Evolutionary conservation across 1,140 invertebrate species (phyloP).

Genomic region (Drosophila nebulosa): DNA sequence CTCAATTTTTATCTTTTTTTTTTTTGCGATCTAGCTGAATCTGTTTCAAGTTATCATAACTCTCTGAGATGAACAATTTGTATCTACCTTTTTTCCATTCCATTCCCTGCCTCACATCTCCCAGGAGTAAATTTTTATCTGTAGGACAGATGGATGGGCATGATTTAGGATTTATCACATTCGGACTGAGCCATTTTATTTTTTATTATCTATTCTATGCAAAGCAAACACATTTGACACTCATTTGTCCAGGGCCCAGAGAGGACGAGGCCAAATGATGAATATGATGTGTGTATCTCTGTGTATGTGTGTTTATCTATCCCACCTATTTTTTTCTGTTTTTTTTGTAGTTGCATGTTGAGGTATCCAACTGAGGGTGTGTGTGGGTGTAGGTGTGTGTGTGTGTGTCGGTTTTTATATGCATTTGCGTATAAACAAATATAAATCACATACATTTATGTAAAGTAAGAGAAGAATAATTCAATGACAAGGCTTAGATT

Average conservation of each 20-base stretch:
- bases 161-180: not conserved
- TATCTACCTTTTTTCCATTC: no score
- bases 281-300: not conserved
- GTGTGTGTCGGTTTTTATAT: slow-evolving; percentile 17
- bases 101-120: no score
- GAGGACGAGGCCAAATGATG: not conserved
- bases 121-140: not conserved
- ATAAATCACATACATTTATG: slow-evolving; percentile 58
- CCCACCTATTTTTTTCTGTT: not conserved
- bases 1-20: no score
- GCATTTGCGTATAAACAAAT: slow-evolving; percentile 71
- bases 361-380: not conserved
- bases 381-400: not conserved
- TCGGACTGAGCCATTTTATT: not conserved
- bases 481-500: not conserved
- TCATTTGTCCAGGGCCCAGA: not conserved
- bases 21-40: no score
- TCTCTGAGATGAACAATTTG: no score
- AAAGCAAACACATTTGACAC: not conserved
- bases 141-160: not conserved
- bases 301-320: slow-evolving; percentile 29
- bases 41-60: no score
- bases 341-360: slow-evolving; percentile 2
- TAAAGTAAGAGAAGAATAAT: not conserved
- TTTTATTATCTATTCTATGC: not conserved